Percentiles rank a stretch among this genome's conserved stretches.
Conservation (phyloP, 1,140 invertebrate genomes). For the Drosophila sucinea region DNA sequence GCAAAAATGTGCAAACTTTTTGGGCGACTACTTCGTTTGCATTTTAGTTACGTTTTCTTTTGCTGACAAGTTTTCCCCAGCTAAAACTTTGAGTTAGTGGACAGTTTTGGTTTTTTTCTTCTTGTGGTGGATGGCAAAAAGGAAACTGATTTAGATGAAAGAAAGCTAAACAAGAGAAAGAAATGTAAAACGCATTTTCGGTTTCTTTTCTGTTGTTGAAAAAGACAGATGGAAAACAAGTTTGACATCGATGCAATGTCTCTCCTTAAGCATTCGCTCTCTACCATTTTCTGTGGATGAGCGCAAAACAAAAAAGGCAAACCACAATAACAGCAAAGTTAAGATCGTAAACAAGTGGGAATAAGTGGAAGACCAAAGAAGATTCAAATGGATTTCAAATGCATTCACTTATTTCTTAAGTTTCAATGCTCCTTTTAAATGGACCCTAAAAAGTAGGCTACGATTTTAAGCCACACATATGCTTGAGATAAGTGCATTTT, state of each 20-base stretch:
- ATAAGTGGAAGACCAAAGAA: slow-evolving; percentile 12
- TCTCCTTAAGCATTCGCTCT: not conserved
- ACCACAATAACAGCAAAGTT: slow-evolving; percentile 24
- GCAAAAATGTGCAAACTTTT: slow-evolving; percentile 22
- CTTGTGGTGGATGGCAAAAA: slow-evolving; percentile 34
- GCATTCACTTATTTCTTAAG: not conserved
- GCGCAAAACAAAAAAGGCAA: slow-evolving; percentile 6
- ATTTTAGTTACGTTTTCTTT: slow-evolving; percentile 34
- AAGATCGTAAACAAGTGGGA: slow-evolving; percentile 32
- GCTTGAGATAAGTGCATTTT: no score
- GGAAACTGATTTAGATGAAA: slow-evolving; percentile 63
- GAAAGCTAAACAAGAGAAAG: not conserved
- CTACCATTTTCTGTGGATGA: slow-evolving; percentile 4
- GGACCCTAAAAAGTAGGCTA: no score
- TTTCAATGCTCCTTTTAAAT: not conserved
- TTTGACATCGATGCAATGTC: slow-evolving; percentile 52
- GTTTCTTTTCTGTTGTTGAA: slow-evolving; percentile 12
- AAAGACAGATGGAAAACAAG: slow-evolving; percentile 46
- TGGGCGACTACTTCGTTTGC: slow-evolving; percentile 38
- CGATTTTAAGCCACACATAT: no score
- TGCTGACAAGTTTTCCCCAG: slow-evolving; percentile 48
- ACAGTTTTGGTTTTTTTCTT: slow-evolving; percentile 49
- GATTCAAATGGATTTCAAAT: slow-evolving; percentile 7
- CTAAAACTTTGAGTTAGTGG: slow-evolving; percentile 56
- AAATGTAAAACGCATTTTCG: slow-evolving; percentile 37